These are phyloP conservation scores for Mimachlamys varia DNA, from an alignment of 2,888 invertebrate species.

Conservation along the genomic window DNA sequence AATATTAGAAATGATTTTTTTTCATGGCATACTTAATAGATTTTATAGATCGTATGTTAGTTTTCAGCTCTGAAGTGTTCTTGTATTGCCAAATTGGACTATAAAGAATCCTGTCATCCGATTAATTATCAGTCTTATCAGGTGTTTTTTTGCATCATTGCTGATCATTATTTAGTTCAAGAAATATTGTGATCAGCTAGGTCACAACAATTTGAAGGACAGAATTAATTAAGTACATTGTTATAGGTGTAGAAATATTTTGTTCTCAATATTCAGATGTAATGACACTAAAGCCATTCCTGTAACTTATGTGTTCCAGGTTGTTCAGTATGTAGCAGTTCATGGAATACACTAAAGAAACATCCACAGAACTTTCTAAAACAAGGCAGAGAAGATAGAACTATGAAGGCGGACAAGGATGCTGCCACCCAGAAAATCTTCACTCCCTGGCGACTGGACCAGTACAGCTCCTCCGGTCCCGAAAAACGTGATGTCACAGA, in stretches of 20 bases:
- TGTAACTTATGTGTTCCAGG: no score
- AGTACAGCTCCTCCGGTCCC: neutral
- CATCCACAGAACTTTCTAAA: neutral
- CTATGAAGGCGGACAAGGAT: neutral
- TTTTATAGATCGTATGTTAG: neutral
- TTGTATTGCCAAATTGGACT: neutral
- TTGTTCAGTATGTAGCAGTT: no score
- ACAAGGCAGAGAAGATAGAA: neutral
- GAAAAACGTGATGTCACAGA: neutral
- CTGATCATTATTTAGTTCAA: no score
- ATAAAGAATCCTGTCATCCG: neutral
- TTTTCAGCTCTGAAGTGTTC: neutral
- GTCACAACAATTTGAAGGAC: no score
- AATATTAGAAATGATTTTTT: no score
- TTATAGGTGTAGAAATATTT: no score
- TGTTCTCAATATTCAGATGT: no score
- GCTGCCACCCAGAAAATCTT: neutral
- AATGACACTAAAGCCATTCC: no score
- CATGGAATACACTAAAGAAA: neutral
- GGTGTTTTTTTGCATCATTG: no score
- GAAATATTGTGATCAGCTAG: no score
- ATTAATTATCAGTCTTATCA: neutral
- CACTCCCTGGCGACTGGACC: constrained; percentile 7
- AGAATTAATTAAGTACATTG: no score
- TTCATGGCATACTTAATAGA: neutral